Evolutionary conservation across 2,797 vertebrate species (phyloP), one percentile per base, ranked within the genome.

Genomic region (Natrix natrix): DNA sequence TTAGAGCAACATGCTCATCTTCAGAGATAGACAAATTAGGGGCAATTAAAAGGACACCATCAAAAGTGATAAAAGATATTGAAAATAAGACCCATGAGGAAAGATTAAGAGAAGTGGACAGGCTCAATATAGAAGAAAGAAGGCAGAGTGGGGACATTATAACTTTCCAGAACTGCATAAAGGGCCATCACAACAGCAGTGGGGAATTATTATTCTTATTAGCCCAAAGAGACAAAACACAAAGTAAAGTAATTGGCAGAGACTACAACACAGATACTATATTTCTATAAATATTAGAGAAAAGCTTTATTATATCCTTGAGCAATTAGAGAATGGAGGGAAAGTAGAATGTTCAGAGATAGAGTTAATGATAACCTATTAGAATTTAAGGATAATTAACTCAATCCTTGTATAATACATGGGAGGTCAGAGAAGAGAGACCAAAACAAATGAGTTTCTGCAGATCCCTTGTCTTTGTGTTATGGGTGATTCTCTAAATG

Each of bases 211-310:
- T 96, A 93, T 95, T 95, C 94, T 97, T 89, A 95, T 96, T 96
- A 95, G 95, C 95, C 95, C 96, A 6, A 8, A 88, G 91, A 91
- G 94, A 94, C 94, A 97, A 97, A 97, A 95, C 89, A 96, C 95
- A 93, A 96, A 95, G 13, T 63, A 95, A 96, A 95, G 11, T 78
- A 96, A 96, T 92, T 88, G 91, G 94, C 90, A 95, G 94, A 14
- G 57, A 1, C 55, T 32, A 43, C 60, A 94, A 91, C 59, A 91
- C 16, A 91, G 91, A 92, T 93, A 95, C 94, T 4, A 89, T 54
- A 94, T 22, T 86, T 91, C 26, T 90, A 95, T 96, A 96, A 94
- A 95, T 93, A 94, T 94, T 90, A 95, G 88, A 91, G 92, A 61
- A 94, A 94, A 96, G 26, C 43, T 90, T 96, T 89, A 83, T 83